Base-by-base conservation (phyloP, 1,140 invertebrate genomes). In the Drosophila ogumai region DNA sequence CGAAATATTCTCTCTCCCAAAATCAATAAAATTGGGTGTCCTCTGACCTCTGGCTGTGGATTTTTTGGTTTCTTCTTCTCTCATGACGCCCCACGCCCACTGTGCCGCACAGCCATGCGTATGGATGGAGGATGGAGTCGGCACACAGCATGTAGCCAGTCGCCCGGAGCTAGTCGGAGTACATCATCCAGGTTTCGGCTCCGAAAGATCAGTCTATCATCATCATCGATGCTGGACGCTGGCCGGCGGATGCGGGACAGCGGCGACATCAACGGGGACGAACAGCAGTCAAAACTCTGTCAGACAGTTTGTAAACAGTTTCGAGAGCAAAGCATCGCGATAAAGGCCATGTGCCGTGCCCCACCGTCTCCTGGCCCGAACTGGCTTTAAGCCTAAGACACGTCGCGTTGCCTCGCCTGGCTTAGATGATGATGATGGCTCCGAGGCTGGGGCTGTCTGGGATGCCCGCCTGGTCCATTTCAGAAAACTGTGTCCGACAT, bases 281-380 rank as follows among this genome's bases (percentile, higher is more conserved):
- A 87, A 80, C 84, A 69, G 84, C 84, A 88, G 84, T 88, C 80
- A 77, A 88, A 88, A 88, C 84, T 88, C 84, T 88, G 85, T 88
- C 84, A 90, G 84, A 90, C 84, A 90, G 85, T 88, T 90, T 88
- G 84, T 88, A 88, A 88, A 88, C 85, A 88, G 84, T 90, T 87
- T 90, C 73, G 77, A 87, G 84, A 46, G 40, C 13, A 55, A 25
- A 25, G 32, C 75, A 82, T 88, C 84, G 80, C 84, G 82, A 87
- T 87, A 87, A 88, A 88, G 77, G 36, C 19, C 36, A 13, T 61
- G 47, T 19, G n/a, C 28, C 59, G n/a, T n/a, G n/a, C 55, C 60
- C 13, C 7, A 2, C 49, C 19, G 4, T n/a, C 36, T 31, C 13
- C 32, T 64, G 28, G 12, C 12, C 31, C 47, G 13, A 38, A 41